A percentile compares a stretch with the other conserved stretches of the same genome.
phyloP scores from a whole-genome alignment of 1,140 invertebrate species.

The Drosophila nigromelanica region DNA sequence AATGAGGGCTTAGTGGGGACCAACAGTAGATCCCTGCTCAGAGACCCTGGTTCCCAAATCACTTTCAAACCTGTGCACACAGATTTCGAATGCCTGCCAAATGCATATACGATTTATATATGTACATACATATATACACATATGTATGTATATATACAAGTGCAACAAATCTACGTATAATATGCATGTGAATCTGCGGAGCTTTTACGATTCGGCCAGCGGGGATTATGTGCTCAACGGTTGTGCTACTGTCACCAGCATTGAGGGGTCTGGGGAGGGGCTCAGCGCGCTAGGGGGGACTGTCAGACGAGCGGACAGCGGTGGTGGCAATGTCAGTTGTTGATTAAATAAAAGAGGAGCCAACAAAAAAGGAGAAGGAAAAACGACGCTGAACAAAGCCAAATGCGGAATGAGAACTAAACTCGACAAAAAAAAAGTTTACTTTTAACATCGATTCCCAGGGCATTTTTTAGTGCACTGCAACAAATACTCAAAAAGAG shows the following conservation, averaged over 20 bases:
- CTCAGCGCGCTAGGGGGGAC: too few relatives aligned
- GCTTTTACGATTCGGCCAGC: conserved; percentile 70
- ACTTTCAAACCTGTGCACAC: conserved; percentile 65
- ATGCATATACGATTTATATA: conserved; percentile 25
- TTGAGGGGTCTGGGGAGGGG: not conserved
- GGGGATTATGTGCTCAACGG: conserved; percentile 66
- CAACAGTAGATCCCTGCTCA: conserved; percentile 16
- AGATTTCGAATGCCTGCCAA: conserved; percentile 58
- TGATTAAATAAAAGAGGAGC: conserved; percentile 74
- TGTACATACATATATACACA: conserved; percentile 2
- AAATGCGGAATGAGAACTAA: conserved; percentile 33
- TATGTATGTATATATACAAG: conserved; percentile 42
- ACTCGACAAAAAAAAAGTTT: conserved; percentile 44
- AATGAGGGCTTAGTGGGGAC: conserved; percentile 20
- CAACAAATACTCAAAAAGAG: conserved; percentile 26
- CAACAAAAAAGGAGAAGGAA: not conserved
- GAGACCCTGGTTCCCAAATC: conserved; percentile 57
- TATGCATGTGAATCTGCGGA: conserved; percentile 67
- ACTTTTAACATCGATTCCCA: conserved; percentile 74
- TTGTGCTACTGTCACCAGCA: conserved; percentile 38
- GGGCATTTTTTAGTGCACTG: conserved; percentile 38
- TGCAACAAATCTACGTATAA: conserved; percentile 78
- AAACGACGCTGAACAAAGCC: conserved; percentile 11
- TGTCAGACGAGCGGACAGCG: conserved; percentile 56
- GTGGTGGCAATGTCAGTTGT: conserved; percentile 64